Percentiles rank a stretch among this genome's conserved stretches.
These are phyloP conservation scores for Leptura quadrifasciata DNA, from an alignment of 2,888 invertebrate genomes.

Conservation along the genomic window DNA sequence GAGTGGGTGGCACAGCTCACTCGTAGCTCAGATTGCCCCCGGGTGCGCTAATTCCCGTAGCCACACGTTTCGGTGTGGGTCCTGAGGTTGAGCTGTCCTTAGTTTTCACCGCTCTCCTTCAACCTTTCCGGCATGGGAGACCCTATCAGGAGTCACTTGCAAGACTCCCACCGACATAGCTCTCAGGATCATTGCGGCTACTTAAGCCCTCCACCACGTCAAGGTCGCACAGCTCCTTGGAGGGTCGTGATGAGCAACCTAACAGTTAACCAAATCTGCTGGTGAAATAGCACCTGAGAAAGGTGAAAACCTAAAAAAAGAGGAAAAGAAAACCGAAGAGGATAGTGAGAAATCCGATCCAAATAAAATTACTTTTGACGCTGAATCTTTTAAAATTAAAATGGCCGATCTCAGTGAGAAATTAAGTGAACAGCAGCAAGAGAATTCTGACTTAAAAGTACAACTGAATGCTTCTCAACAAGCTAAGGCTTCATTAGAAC, in stretches of 20 bases:
- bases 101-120: too few species aligned
- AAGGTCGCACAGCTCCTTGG: too few species aligned
- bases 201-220: too few species aligned
- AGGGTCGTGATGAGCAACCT: constrained; percentile 11
- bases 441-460: constrained; percentile 65
- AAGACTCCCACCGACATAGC: too few species aligned
- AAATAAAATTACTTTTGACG: background rate
- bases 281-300: background rate
- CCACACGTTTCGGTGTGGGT: too few species aligned
- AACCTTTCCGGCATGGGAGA: too few species aligned
- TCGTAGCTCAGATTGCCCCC: too few species aligned
- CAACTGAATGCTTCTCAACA: constrained; percentile 69
- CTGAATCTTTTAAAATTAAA: constrained; percentile 31
- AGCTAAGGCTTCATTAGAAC: constrained; percentile 66
- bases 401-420: constrained; percentile 64
- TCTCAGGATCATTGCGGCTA: too few species aligned
- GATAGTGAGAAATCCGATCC: background rate
- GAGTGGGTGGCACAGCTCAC: too few species aligned
- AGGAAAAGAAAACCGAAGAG: background rate
- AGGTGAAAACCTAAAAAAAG: background rate
- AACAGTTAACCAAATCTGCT: background rate
- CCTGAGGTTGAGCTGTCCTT: too few species aligned
- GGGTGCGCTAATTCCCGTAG: too few species aligned
- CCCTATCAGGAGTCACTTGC: too few species aligned
- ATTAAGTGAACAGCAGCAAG: constrained; percentile 62